Evolutionary conservation across 2,797 vertebrate species (phyloP).

Genomic region (Siniperca scherzeri): DNA sequence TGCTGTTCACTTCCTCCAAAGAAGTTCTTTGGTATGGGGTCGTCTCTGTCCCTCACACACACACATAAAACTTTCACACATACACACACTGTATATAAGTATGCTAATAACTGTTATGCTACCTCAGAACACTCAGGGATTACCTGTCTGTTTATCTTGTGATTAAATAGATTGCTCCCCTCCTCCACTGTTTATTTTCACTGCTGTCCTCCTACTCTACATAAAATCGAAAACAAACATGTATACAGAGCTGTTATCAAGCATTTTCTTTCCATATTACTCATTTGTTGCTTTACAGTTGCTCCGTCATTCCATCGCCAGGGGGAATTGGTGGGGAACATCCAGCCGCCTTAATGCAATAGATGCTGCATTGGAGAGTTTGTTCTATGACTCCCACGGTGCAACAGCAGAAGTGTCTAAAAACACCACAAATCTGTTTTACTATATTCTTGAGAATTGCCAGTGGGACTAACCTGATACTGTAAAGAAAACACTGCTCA

Average conservation of each 20-base stretch:
- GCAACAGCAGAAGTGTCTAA: slow-evolving; percentile 36
- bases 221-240: neutral
- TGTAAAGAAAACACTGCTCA: slow-evolving; percentile 30
- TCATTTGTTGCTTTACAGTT: slow-evolving; percentile 28
- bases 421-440: slow-evolving; percentile 56
- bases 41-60: neutral
- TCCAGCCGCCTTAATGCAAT: slow-evolving; percentile 27
- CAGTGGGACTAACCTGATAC: slow-evolving; percentile 8
- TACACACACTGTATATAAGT: slow-evolving; percentile 1
- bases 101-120: slow-evolving; percentile 27
- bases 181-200: slow-evolving; percentile 46
- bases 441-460: slow-evolving; percentile 45
- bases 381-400: slow-evolving; percentile 38
- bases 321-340: slow-evolving; percentile 19
- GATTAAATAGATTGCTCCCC: slow-evolving; percentile 48
- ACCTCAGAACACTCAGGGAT: slow-evolving; percentile 48
- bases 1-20: slow-evolving; percentile 60
- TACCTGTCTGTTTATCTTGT: slow-evolving; percentile 52
- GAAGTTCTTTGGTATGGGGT: slow-evolving; percentile 29
- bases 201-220: slow-evolving; percentile 20
- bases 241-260: neutral
- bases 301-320: slow-evolving; percentile 22
- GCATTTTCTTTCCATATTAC: neutral
- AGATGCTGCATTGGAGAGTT: slow-evolving; percentile 43
- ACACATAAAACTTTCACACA: neutral